These are phyloP conservation scores for Heterotilapia buettikoferi DNA, from an alignment of 2,113 vertebrate species.

Conservation along the genomic window DNA sequence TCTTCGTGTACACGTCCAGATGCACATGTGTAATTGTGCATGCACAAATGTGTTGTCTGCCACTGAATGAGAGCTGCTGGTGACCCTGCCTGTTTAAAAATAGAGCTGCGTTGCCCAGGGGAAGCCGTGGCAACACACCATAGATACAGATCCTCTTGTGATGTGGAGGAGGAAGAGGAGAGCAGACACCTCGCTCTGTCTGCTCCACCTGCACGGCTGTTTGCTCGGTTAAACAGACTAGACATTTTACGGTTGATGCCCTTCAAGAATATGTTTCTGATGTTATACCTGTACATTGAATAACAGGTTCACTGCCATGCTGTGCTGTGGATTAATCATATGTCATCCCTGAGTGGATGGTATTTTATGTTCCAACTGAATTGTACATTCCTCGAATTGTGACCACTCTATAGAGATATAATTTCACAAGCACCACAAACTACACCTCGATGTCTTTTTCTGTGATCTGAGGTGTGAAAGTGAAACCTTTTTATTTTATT, in stretches of 20 bases:
- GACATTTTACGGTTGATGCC: neutral
- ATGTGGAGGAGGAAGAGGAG: slow-evolving; percentile 30
- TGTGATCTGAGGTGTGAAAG: slow-evolving; percentile 27
- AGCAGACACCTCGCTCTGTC: slow-evolving; percentile 31
- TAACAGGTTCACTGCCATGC: slow-evolving; percentile 23
- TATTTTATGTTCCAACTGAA: neutral
- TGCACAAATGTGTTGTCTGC: slow-evolving; percentile 20
- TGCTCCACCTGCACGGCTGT: slow-evolving; percentile 32
- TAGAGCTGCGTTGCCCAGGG: slow-evolving; percentile 58
- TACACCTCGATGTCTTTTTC: slow-evolving; percentile 30
- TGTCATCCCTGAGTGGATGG: neutral
- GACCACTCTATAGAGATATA: neutral
- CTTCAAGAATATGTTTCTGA: neutral
- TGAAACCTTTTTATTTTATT: neutral
- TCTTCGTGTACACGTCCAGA: neutral
- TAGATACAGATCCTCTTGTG: slow-evolving; percentile 53
- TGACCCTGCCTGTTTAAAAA: slow-evolving; percentile 64
- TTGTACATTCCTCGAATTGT: slow-evolving; percentile 29
- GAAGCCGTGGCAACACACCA: slow-evolving; percentile 60
- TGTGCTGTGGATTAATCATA: neutral
- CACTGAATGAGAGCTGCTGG: slow-evolving; percentile 21
- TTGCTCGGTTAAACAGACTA: neutral
- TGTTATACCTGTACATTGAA: neutral
- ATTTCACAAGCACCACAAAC: slow-evolving; percentile 16
- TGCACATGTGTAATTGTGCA: neutral